Conservation (phyloP, 2,888 invertebrate genomes). For the Aspidiotus destructor region DNA sequence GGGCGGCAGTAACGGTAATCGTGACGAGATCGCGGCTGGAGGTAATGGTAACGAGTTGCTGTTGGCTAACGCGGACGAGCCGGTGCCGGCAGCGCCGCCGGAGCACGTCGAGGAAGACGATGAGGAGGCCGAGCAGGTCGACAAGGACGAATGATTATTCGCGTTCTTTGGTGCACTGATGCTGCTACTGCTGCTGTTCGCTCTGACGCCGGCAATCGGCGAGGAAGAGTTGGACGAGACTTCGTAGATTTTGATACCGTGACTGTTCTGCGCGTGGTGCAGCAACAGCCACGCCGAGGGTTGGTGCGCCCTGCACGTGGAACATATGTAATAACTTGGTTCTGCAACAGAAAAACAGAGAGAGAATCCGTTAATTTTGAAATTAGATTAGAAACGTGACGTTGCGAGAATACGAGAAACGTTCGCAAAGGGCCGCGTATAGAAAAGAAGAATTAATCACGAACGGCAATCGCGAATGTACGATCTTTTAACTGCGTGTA, state of each 20-base stretch:
- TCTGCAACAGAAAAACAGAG: slow-evolving; percentile 51
- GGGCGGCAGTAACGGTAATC: slow-evolving; percentile 41
- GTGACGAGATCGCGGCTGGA: slow-evolving; percentile 37
- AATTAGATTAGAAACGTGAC: slow-evolving; percentile 21
- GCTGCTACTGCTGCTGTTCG: slow-evolving; percentile 33
- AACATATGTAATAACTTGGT: slow-evolving; percentile 88
- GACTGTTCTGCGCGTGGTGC: slow-evolving; percentile 88
- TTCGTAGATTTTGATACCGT: slow-evolving; percentile 86
- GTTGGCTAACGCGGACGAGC: slow-evolving; percentile 42
- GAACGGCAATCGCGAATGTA: slow-evolving; percentile 19
- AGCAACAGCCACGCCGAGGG: slow-evolving; percentile 91
- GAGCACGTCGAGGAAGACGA: slow-evolving; percentile 50
- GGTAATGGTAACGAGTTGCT: slow-evolving; percentile 36
- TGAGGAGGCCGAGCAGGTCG: slow-evolving; percentile 38
- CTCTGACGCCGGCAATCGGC: slow-evolving; percentile 34
- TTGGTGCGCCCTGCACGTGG: slow-evolving; percentile 82
- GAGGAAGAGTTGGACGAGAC: slow-evolving; percentile 44
- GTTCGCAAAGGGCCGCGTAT: not conserved
- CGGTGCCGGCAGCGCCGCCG: slow-evolving; percentile 44
- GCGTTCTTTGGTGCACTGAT: slow-evolving; percentile 39
- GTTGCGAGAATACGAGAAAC: slow-evolving; percentile 3
- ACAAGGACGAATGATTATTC: slow-evolving; percentile 44
- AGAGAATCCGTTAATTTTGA: slow-evolving; percentile 3
- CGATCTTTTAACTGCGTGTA: slow-evolving; percentile 9
- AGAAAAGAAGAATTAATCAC: slow-evolving; percentile 21